Conservation (phyloP, 2,888 invertebrate genomes). For the Homarus gammarus region DNA sequence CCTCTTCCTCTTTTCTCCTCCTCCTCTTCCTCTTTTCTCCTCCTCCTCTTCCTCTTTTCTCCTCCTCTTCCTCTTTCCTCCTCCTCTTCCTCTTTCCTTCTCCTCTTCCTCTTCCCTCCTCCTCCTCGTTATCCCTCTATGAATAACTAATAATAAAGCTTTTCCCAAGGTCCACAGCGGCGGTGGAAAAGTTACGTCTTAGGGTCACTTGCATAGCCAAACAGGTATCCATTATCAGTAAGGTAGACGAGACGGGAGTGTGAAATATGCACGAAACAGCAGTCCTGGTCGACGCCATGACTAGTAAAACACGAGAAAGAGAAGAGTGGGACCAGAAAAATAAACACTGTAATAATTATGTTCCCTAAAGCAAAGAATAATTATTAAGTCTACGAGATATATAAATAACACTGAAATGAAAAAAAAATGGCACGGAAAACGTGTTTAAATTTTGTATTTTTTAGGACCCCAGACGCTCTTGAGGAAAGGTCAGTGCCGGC, state of each 20-base stretch:
- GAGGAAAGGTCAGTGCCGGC: no score
- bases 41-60: no score
- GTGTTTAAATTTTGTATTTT: no score
- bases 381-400: neutral
- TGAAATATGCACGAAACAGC: neutral
- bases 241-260: neutral
- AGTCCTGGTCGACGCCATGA: neutral
- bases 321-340: no score
- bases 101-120: neutral
- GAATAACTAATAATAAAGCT: constrained; percentile 4
- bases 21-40: neutral
- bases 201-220: neutral
- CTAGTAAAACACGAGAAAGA: neutral
- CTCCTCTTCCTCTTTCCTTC: neutral
- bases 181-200: neutral
- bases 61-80: neutral
- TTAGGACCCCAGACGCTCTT: no score
- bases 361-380: no score
- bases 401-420: neutral
- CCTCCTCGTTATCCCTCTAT: neutral
- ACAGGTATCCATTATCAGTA: neutral
- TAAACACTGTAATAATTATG: no score
- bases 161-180: neutral
- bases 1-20: neutral
- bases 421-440: no score